Conservation (phyloP, 2,888 invertebrate species). For the Sericinus montela region DNA sequence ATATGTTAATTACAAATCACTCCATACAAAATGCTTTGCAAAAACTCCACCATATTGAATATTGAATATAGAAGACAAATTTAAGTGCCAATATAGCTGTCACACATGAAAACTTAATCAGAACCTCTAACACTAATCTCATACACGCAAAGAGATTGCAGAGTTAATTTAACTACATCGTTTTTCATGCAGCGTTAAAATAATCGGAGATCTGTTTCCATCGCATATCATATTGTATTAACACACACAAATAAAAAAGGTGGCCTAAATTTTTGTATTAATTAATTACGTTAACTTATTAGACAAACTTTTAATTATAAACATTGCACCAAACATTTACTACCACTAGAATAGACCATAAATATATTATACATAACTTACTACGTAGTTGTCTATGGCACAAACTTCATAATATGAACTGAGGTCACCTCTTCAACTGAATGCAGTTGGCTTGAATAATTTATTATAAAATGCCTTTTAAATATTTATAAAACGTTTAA, state of each 20-base stretch:
- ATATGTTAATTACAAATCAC: slow-evolving; percentile 11
- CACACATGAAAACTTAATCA: neutral
- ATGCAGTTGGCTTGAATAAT: slow-evolving; percentile 1
- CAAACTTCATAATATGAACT: slow-evolving; percentile 21
- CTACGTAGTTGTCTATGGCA: slow-evolving; percentile 32
- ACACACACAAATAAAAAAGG: neutral
- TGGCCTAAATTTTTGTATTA: neutral
- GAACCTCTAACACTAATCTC: slow-evolving; percentile 1
- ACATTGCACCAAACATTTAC: slow-evolving; percentile 44
- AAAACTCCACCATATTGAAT: neutral
- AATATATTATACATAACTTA: slow-evolving; percentile 25
- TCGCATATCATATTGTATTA: neutral
- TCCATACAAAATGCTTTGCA: slow-evolving; percentile 4
- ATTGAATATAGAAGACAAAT: neutral
- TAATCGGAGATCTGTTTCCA: neutral
- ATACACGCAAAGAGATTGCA: slow-evolving; percentile 4
- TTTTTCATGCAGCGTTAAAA: slow-evolving; percentile 3
- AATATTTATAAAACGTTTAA: slow-evolving; percentile 23
- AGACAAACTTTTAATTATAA: slow-evolving; percentile 23
- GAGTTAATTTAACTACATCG: neutral
- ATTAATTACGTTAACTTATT: neutral
- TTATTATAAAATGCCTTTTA: neutral
- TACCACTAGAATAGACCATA: slow-evolving; percentile 22
- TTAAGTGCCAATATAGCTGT: slow-evolving; percentile 3
- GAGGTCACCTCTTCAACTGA: slow-evolving; percentile 4